Evolutionary conservation across 2,797 vertebrate genomes (phyloP).

Genomic region (Platyrinchus mystaceus): DNA sequence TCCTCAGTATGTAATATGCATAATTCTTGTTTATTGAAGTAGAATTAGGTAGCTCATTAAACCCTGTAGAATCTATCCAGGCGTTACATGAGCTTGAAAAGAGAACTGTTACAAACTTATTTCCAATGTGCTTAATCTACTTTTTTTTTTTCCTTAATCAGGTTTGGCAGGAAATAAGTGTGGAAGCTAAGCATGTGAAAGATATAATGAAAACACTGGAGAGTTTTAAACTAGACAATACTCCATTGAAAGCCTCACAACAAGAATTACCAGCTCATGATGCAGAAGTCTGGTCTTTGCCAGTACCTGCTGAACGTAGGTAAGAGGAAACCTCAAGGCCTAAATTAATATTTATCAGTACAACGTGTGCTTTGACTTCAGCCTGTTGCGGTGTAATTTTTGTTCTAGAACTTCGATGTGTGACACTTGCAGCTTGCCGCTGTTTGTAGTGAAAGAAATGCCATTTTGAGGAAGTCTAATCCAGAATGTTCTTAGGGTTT

Average conservation of each 20-base stretch:
- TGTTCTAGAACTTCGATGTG: background rate
- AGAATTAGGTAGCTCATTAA: background rate
- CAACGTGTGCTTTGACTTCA: background rate
- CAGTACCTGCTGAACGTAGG: conserved; percentile 89
- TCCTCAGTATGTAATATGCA: background rate
- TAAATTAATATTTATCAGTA: background rate
- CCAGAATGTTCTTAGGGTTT: background rate
- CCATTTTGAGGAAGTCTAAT: background rate
- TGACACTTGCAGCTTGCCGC: background rate
- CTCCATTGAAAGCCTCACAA: conserved; percentile 84
- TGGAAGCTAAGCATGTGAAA: conserved; percentile 92
- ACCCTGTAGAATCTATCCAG: background rate
- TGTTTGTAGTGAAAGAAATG: background rate
- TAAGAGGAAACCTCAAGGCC: conserved; percentile 61
- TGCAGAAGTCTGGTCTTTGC: conserved; percentile 86
- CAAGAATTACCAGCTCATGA: conserved; percentile 81
- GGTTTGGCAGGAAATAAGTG: conserved; percentile 94
- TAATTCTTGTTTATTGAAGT: background rate
- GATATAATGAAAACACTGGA: conserved; percentile 93
- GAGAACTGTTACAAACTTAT: background rate
- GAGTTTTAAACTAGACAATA: conserved; percentile 87
- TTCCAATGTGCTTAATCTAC: background rate
- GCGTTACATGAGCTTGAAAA: background rate
- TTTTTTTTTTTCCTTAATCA: conserved; percentile 57
- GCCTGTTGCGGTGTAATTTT: background rate